phyloP scores from a whole-genome alignment of 1,140 invertebrate species.

The Pogonognathellus flavescens region DNA sequence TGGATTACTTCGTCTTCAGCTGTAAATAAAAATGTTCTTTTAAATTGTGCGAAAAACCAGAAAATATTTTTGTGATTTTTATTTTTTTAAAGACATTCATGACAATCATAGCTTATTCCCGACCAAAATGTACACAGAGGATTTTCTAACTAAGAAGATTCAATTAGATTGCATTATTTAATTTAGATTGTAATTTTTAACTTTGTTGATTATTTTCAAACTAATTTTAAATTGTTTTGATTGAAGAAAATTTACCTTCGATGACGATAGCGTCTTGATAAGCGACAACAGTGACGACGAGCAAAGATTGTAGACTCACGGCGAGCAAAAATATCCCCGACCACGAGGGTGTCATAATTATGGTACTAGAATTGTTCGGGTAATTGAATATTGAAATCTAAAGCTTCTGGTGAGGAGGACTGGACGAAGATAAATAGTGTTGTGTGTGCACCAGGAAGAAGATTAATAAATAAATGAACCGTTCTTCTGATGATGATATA shows the following conservation, averaged over 20 bases:
- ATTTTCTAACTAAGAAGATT: no score
- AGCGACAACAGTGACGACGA: not conserved
- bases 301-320: not conserved
- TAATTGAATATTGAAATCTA: no score
- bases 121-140: no score
- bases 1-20: not conserved
- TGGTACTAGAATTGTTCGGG: not conserved
- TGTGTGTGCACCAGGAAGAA: not conserved
- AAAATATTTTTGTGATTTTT: not conserved
- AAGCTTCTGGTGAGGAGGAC: not conserved
- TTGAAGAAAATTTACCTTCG: not conserved
- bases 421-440: not conserved
- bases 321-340: not conserved
- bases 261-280: conserved; percentile 27
- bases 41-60: not conserved
- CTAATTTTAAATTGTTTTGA: no score
- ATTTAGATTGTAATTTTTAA: no score
- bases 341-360: not conserved
- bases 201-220: no score
- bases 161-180: no score
- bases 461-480: not conserved
- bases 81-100: no score
- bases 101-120: no score
- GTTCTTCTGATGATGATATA: not conserved
- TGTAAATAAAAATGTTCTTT: not conserved